A percentile compares a stretch with the other conserved stretches of the same genome.
phyloP scores from a whole-genome alignment of 1,140 invertebrate species.

The Drosophila pandora region DNA sequence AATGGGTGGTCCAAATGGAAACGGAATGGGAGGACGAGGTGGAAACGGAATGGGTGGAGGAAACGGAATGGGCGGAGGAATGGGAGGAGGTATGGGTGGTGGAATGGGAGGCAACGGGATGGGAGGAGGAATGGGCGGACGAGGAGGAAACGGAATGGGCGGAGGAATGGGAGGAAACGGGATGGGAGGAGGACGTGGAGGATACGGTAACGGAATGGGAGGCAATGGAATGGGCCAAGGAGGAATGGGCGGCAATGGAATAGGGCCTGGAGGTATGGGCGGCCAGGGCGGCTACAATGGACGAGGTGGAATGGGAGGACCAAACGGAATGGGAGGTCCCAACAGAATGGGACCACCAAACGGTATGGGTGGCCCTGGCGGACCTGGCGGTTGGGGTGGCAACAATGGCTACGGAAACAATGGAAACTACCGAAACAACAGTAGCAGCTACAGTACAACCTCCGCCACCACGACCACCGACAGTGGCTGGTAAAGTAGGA shows the following conservation, averaged over 20 bases:
- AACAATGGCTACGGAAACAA: background rate
- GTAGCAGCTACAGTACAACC: conserved; percentile 5
- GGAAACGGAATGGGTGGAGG: conserved; percentile 6
- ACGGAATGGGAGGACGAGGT: conserved; percentile 1
- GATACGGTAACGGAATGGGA: background rate
- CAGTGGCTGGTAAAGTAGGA: conserved; percentile 12
- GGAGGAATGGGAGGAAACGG: conserved; percentile 4
- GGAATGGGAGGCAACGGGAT: conserved; percentile 1
- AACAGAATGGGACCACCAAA: background rate
- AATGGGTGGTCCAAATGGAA: conserved; percentile 5
- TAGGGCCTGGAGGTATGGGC: background rate
- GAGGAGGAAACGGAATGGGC: background rate
- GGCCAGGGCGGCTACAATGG: background rate
- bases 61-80: conserved; percentile 12
- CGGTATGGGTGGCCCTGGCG: no score
- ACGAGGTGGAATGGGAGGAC: conserved; percentile 3
- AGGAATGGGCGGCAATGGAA: conserved; percentile 1
- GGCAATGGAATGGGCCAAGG: background rate
- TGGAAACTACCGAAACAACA: conserved; percentile 1
- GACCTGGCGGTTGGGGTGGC: background rate
- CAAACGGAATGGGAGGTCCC: background rate
- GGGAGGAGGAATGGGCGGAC: background rate
- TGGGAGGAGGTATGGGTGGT: conserved; percentile 5
- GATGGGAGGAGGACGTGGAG: conserved; percentile 2
- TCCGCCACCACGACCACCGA: conserved; percentile 10